phyloP scores from a whole-genome alignment of 2,797 vertebrate genomes.

The Iguana delicatissima region DNA sequence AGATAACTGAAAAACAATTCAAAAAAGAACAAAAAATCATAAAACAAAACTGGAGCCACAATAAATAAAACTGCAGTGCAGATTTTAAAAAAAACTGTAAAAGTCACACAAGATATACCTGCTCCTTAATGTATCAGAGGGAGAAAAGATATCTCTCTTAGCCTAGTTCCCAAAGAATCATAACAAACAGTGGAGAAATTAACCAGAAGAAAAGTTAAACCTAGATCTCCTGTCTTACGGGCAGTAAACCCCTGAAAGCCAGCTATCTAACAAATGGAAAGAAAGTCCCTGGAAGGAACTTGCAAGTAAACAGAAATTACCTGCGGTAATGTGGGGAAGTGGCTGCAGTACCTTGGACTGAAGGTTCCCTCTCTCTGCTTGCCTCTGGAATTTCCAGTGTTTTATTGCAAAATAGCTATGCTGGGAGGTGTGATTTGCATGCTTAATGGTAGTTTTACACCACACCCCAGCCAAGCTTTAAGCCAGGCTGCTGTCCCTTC shows the following conservation, averaged over 20 bases:
- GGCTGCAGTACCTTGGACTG: background rate
- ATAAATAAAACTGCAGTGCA: background rate
- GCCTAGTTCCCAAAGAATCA: background rate
- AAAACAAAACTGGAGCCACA: background rate
- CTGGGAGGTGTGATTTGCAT: background rate
- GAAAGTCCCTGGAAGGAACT: background rate
- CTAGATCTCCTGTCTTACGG: background rate
- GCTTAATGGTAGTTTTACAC: background rate
- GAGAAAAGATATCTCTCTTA: background rate
- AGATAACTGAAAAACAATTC: too few species aligned
- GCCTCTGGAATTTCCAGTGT: background rate
- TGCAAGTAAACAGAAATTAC: background rate
- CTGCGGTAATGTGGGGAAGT: background rate
- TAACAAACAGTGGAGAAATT: background rate
- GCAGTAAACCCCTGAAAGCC: too few species aligned
- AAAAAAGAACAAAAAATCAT: background rate
- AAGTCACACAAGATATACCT: background rate
- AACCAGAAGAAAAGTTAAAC: background rate
- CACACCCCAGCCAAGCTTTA: background rate
- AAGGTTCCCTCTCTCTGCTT: background rate
- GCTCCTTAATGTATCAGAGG: background rate
- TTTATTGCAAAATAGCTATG: background rate
- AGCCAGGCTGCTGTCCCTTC: too few species aligned
- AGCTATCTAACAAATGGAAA: background rate
- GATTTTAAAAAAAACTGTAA: background rate